Base-by-base conservation (phyloP, 1,140 invertebrate species). In the Euschistus heros region DNA sequence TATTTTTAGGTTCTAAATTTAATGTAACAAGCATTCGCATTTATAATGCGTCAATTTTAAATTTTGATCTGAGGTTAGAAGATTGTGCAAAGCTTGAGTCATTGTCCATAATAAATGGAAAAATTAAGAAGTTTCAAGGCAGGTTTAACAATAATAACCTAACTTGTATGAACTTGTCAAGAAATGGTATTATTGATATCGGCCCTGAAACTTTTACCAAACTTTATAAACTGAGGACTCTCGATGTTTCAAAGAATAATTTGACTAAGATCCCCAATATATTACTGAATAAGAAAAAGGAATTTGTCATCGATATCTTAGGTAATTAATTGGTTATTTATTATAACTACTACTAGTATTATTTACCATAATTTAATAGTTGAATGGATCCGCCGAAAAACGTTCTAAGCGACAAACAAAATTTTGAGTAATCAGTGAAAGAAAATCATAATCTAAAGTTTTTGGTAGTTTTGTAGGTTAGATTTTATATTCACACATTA, bases 171-270 rank as follows among this genome's bases (percentile, higher is more conserved):
- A 69, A 69, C 46, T 59, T 69, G 22, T 67, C 68, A 15, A 33
- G 44, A 17, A 65, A 67, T 33, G 20, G 60, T 46, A 54, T 69
- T 15, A 20, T 37, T 30, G 64, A 64, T n/a, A 66, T 67, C 2
- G 27, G 66, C 24, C 30, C 42, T n/a, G 17, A 30, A 27, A 50
- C 63, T 0, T 66, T 68, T 44, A 59, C 13, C 1, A 64, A 65
- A 4, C 47, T 67, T 5, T 18, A 27, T 5, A 47, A 62, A 18
- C 44, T 70, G 7, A 33, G 10, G n/a, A 65, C 27, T 60, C 60
- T 70, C 2, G 67, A 70, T 47, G 18, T 70, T 5, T 66, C 65
- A 18, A 62, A 57, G 13, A 70, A 70, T 30, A 67, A 67, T 27
- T 52, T 70, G 2, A 67, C 63, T 10, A 47, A 44, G 17, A 14